Conservation (phyloP, 2,888 invertebrate species). For the Rhyacophila evoluta region DNA sequence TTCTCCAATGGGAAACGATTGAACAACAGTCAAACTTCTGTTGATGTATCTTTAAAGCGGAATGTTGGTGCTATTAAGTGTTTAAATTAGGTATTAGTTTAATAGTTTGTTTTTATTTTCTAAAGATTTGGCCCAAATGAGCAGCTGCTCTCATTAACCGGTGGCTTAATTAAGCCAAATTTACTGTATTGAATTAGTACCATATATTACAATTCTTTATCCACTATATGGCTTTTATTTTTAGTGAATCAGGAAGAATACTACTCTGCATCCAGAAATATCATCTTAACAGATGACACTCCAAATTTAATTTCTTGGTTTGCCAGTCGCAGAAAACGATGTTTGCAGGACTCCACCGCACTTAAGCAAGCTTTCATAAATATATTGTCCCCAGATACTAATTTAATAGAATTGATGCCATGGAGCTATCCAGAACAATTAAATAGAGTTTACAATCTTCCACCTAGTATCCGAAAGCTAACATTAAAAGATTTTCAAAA, state of each 20-base stretch:
- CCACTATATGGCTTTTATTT: too few species aligned
- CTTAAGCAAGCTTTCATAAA: constrained; percentile 58
- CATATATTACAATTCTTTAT: too few species aligned
- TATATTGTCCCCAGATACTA: constrained; percentile 59
- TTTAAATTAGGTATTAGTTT: too few species aligned
- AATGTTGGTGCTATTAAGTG: too few species aligned
- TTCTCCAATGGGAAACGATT: too few species aligned
- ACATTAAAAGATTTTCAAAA: constrained; percentile 23
- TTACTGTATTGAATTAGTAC: too few species aligned
- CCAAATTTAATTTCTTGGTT: constrained; percentile 47
- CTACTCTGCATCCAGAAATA: constrained; percentile 60
- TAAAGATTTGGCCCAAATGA: too few species aligned
- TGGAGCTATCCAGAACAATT: constrained; percentile 71
- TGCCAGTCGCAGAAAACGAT: constrained; percentile 56
- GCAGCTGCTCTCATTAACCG: too few species aligned
- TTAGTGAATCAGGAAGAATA: constrained; percentile 52
- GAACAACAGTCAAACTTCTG: too few species aligned
- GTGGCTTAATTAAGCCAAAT: too few species aligned
- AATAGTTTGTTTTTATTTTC: too few species aligned
- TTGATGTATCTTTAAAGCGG: too few species aligned
- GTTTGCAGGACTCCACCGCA: constrained; percentile 56
- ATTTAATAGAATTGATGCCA: constrained; percentile 64
- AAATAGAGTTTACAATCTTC: constrained; percentile 67
- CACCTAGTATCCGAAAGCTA: constrained; percentile 73
- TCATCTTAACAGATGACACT: neutral